phyloP scores from a whole-genome alignment of 1,140 invertebrate species.

The Chlorops oryzae region DNA sequence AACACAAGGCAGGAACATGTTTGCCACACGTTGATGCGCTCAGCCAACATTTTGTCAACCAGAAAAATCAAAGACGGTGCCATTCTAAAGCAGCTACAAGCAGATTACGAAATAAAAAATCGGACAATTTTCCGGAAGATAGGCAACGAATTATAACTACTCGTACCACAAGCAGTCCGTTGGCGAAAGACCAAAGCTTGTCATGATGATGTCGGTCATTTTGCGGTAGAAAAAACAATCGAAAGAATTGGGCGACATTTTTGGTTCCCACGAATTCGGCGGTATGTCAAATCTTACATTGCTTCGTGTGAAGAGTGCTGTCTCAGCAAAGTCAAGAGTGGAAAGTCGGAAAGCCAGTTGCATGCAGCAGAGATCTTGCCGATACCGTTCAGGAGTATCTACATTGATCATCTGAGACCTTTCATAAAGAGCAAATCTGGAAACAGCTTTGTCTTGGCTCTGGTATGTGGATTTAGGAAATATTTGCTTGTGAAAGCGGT shows the following conservation, averaged over 20 bases:
- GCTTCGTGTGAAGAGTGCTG: neutral
- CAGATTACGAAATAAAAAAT: neutral
- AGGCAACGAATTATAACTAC: neutral
- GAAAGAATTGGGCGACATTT: neutral
- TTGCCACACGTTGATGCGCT: neutral
- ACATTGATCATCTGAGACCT: slow-evolving; percentile 36
- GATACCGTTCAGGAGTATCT: slow-evolving; percentile 25
- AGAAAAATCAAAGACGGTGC: neutral
- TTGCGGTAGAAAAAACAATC: slow-evolving; percentile 2
- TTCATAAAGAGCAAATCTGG: slow-evolving; percentile 25
- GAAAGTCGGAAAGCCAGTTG: slow-evolving; percentile 22
- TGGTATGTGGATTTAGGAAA: slow-evolving; percentile 38
- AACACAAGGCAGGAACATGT: neutral
- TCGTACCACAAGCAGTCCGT: neutral
- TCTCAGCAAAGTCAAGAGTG: neutral
- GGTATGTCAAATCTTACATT: slow-evolving; percentile 1
- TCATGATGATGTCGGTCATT: neutral
- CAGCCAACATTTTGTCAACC: neutral
- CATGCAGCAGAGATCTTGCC: slow-evolving; percentile 28
- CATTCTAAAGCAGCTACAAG: too few species aligned
- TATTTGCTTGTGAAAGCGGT: slow-evolving; percentile 6
- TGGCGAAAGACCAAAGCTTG: neutral
- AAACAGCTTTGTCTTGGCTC: slow-evolving; percentile 47
- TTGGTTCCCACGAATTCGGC: slow-evolving; percentile 3
- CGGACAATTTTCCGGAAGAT: neutral